Percentiles rank a stretch among this genome's conserved stretches.
Conservation (phyloP, 2,888 invertebrate species). For the Caenorhabditis auriculariae region DNA sequence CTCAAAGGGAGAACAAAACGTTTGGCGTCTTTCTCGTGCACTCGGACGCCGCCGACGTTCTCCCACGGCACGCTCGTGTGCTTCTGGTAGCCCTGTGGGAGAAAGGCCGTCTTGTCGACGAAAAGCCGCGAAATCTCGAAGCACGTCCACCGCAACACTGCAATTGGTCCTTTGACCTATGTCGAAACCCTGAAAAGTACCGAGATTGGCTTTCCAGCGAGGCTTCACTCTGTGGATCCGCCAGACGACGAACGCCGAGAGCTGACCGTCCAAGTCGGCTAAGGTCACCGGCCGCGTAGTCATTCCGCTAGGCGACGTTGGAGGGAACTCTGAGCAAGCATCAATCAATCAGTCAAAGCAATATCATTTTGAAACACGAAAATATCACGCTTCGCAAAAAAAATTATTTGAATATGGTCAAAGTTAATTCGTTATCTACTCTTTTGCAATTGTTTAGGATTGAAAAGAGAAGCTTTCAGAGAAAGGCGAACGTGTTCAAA, state of each 20-base stretch:
- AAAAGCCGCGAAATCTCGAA: slow-evolving; percentile 33
- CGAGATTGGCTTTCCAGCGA: slow-evolving; percentile 39
- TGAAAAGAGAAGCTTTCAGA: no score
- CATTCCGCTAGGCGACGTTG: no score
- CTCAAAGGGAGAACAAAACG: no score
- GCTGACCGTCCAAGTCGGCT: slow-evolving; percentile 6
- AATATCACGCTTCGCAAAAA: no score
- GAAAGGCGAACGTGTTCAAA: no score
- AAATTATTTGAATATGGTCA: no score
- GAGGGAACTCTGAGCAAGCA: no score
- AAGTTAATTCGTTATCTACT: no score
- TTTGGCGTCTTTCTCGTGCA: slow-evolving; percentile 21
- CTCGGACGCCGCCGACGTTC: slow-evolving; percentile 23
- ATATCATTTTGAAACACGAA: no score
- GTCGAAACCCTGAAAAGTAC: slow-evolving; percentile 8
- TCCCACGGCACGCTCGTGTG: slow-evolving; percentile 33
- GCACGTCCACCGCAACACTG: slow-evolving; percentile 38
- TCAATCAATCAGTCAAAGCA: no score
- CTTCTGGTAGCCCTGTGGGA: slow-evolving; percentile 41
- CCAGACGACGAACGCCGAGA: slow-evolving; percentile 33
- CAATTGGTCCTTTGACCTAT: background rate
- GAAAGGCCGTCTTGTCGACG: slow-evolving; percentile 25
- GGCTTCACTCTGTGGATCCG: slow-evolving; percentile 38
- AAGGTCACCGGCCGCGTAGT: no score
- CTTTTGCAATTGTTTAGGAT: no score